Evolutionary conservation across 2,113 vertebrate species (phyloP).

Genomic region (Python bivittatus): DNA sequence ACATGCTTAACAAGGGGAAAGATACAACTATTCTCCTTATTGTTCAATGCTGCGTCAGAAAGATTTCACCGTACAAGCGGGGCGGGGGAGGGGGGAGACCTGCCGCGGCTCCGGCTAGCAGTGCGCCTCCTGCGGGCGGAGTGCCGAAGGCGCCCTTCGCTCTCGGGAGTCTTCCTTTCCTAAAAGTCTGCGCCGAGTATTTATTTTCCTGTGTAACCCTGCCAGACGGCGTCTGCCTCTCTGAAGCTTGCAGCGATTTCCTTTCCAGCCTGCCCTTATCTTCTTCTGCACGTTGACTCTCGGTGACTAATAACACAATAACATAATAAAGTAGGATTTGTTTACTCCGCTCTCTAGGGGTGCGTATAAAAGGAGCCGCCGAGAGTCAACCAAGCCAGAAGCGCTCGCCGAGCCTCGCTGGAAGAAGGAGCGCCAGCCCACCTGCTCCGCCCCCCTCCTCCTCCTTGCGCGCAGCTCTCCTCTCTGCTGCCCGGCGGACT

Average conservation of each 20-base stretch:
- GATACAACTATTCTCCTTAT: neutral
- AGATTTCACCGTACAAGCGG: neutral
- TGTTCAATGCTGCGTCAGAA: neutral
- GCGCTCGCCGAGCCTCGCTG: slow-evolving; percentile 60
- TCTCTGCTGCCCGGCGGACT: neutral
- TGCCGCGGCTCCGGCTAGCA: neutral
- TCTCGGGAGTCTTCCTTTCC: neutral
- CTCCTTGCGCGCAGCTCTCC: neutral
- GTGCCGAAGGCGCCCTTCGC: neutral
- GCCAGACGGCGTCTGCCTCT: slow-evolving; percentile 70
- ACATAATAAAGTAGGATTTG: slow-evolving; percentile 80
- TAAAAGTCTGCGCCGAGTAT: slow-evolving; percentile 60
- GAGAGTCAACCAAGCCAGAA: slow-evolving; percentile 68
- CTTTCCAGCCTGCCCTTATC: slow-evolving; percentile 78
- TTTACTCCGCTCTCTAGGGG: slow-evolving; percentile 73
- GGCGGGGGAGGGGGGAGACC: fast-evolving
- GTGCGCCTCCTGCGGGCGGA: neutral
- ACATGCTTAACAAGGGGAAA: neutral
- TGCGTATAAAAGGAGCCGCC: slow-evolving; percentile 75
- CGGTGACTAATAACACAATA: slow-evolving; percentile 84
- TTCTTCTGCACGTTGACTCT: slow-evolving; percentile 80
- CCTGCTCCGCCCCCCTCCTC: neutral
- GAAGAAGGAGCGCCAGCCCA: neutral
- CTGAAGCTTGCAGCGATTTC: slow-evolving; percentile 67
- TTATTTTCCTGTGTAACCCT: slow-evolving; percentile 60